Evolutionary conservation across 2,113 vertebrate species (phyloP).

Genomic region (Hippocampus guttulatus): DNA sequence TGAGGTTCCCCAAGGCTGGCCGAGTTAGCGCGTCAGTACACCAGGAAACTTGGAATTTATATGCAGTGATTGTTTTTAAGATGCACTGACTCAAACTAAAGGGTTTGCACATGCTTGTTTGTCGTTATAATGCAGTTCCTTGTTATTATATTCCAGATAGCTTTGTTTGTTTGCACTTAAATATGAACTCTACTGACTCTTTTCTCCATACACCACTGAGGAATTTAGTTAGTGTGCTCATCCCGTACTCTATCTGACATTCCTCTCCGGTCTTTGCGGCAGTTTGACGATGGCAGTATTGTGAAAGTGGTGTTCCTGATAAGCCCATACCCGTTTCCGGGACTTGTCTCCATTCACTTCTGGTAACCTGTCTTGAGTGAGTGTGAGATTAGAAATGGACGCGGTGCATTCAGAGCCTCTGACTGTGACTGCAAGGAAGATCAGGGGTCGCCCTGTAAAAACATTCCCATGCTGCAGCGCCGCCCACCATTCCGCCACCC

Average conservation of each 20-base stretch:
- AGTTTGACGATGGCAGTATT: neutral
- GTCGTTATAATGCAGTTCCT: too few species aligned
- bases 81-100: too few species aligned
- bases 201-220: neutral
- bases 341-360: slow-evolving; percentile 20
- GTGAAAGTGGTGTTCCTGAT: slow-evolving; percentile 42
- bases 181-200: neutral
- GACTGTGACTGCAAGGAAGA: slow-evolving; percentile 72
- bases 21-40: too few species aligned
- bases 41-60: too few species aligned
- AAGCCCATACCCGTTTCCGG: slow-evolving; percentile 63
- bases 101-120: too few species aligned
- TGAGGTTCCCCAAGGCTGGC: too few species aligned
- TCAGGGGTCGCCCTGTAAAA: slow-evolving; percentile 75
- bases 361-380: slow-evolving; percentile 50
- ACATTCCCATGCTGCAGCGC: slow-evolving; percentile 73
- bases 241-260: neutral
- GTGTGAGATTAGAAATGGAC: slow-evolving; percentile 55
- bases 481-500: slow-evolving; percentile 49
- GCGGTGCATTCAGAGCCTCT: slow-evolving; percentile 47
- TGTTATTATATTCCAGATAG: too few species aligned
- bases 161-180: neutral
- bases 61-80: too few species aligned
- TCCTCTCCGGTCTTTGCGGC: neutral
- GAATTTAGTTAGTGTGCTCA: neutral